A percentile compares a stretch with the other conserved stretches of the same genome.
These are phyloP conservation scores for Centropyge bicolor DNA, from an alignment of 2,797 vertebrate species.

Conservation along the genomic window DNA sequence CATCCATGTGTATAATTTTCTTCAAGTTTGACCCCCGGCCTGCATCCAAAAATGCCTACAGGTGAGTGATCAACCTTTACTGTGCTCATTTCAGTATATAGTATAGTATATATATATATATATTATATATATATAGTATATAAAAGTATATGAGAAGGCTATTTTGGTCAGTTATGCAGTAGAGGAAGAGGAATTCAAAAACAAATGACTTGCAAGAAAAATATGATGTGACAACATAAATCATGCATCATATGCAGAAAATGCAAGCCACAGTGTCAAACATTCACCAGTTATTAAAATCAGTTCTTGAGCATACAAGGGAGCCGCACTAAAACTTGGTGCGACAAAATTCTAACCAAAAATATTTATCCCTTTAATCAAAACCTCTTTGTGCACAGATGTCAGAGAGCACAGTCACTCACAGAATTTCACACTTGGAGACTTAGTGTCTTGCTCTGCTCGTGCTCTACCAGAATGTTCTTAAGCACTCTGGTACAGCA, in stretches of 20 bases:
- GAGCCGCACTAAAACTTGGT: background rate
- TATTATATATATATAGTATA: no score
- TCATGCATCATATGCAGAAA: background rate
- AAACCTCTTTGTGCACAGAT: background rate
- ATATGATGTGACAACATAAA: background rate
- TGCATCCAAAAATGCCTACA: slow-evolving; percentile 98
- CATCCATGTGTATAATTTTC: slow-evolving; percentile 98
- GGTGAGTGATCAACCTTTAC: slow-evolving; percentile 79
- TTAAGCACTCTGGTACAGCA: background rate
- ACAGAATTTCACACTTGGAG: background rate
- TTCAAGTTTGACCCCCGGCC: slow-evolving; percentile 98
- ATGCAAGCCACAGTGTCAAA: background rate
- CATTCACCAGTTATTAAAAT: background rate
- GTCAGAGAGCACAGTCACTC: slow-evolving; percentile 1
- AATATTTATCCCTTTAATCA: background rate
- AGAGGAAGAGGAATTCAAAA: background rate
- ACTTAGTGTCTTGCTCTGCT: background rate
- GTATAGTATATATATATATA: no score
- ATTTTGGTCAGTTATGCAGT: background rate
- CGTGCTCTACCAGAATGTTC: background rate
- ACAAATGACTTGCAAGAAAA: background rate
- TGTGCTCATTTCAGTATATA: background rate
- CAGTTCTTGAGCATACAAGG: background rate
- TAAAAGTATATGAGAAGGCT: background rate
- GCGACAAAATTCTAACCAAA: background rate